Conservation (phyloP, 2,797 vertebrate species). For the Calcarius lapponicus region DNA sequence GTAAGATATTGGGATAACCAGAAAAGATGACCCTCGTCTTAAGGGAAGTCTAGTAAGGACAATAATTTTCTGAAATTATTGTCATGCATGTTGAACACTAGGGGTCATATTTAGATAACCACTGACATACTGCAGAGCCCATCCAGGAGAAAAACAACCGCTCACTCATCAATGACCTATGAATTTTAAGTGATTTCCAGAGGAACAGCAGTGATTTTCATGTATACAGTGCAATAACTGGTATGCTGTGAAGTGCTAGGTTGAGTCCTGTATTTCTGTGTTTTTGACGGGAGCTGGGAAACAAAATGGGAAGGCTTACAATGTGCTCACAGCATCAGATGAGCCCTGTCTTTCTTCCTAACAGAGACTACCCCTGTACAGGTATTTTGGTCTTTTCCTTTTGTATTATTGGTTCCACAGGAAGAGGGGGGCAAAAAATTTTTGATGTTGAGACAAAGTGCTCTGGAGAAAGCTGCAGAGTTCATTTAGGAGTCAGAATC, state of each 20-base stretch:
- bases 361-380: not conserved
- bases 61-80: not conserved
- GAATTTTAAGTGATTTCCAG: not conserved
- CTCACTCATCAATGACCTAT: not conserved
- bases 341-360: not conserved
- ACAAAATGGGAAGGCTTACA: not conserved
- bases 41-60: not conserved
- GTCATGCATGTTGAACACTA: conserved; percentile 68
- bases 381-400: not conserved
- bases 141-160: not conserved
- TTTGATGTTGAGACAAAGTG: not conserved
- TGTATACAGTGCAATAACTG: not conserved
- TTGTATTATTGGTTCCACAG: not conserved
- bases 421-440: not conserved
- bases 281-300: not conserved
- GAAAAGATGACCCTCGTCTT: not conserved
- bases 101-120: conserved; percentile 75
- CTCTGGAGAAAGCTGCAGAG: not conserved
- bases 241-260: not conserved
- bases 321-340: not conserved
- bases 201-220: not conserved
- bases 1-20: not conserved
- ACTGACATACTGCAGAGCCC: not conserved
- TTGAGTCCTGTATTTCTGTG: not conserved
- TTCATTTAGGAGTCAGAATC: not conserved